Conservation (phyloP, 2,113 vertebrate species). For the Benitochromis conjunctus region DNA sequence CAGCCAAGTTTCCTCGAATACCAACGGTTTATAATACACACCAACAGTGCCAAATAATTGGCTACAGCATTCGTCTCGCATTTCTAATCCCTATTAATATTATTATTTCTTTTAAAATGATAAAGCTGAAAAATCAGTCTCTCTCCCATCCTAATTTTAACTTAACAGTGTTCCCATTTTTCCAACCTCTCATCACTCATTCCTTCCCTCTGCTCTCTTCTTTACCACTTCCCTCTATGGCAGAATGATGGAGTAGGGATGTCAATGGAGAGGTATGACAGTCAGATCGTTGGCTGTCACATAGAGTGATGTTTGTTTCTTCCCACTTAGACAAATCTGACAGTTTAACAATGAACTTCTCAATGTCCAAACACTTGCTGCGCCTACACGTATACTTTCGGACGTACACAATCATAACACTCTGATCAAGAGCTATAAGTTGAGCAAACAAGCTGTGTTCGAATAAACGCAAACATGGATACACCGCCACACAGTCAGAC, state of each 20-base stretch:
- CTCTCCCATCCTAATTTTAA: background rate
- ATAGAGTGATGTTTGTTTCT: constrained; percentile 61
- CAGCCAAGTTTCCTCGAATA: background rate
- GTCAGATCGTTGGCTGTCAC: constrained; percentile 64
- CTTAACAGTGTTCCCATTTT: background rate
- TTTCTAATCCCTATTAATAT: background rate
- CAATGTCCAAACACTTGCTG: constrained; percentile 35
- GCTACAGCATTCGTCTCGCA: background rate
- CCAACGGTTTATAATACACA: background rate
- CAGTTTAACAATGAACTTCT: constrained; percentile 59
- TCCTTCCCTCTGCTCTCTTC: background rate
- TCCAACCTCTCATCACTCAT: background rate
- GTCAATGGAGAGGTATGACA: constrained; percentile 53
- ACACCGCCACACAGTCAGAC: background rate
- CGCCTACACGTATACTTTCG: background rate
- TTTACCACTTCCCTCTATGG: constrained; percentile 3
- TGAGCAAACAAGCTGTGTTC: background rate
- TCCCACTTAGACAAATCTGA: constrained; percentile 44
- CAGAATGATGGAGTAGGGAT: constrained; percentile 58
- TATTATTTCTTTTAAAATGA: background rate
- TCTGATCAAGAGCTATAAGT: constrained; percentile 19
- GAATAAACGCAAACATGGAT: constrained; percentile 17
- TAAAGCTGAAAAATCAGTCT: constrained; percentile 1
- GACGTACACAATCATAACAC: constrained; percentile 1
- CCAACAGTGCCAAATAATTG: background rate